Evolutionary conservation across 2,797 vertebrate genomes (phyloP).

Genomic region (Lithobates pipiens): DNA sequence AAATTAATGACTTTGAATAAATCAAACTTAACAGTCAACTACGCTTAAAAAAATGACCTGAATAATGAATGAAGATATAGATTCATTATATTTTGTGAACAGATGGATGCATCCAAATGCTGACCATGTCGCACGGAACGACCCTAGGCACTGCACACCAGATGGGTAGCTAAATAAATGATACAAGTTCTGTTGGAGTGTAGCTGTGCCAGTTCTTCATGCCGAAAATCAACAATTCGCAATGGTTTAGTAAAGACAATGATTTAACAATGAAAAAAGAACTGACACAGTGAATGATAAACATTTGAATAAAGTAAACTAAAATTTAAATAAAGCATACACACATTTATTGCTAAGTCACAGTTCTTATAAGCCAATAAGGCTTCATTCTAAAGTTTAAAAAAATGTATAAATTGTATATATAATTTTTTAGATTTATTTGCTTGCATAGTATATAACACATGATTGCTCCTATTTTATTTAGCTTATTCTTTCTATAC

Average conservation of each 20-base stretch:
- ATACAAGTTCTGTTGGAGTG: slow-evolving; percentile 48
- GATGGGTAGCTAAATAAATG: slow-evolving; percentile 60
- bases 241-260: slow-evolving; percentile 32
- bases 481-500: no score
- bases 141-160: slow-evolving; percentile 54
- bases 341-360: background rate
- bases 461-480: no score
- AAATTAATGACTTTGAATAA: background rate
- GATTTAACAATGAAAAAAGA: slow-evolving; percentile 13
- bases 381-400: no score
- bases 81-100: slow-evolving; percentile 48
- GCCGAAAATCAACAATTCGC: slow-evolving; percentile 46
- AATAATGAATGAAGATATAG: slow-evolving; percentile 46
- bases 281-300: background rate
- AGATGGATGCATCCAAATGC: slow-evolving; percentile 55
- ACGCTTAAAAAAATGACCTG: slow-evolving; percentile 27
- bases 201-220: slow-evolving; percentile 48
- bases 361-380: background rate
- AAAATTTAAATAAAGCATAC: background rate
- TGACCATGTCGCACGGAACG: slow-evolving; percentile 54
- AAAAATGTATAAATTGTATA: no score
- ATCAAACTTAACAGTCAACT: slow-evolving; percentile 2
- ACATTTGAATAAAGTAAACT: background rate
- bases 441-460: no score
- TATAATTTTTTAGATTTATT: no score